These are phyloP conservation scores for Chelonoidis abingdonii DNA, from an alignment of 2,113 vertebrate species.

Conservation along the genomic window DNA sequence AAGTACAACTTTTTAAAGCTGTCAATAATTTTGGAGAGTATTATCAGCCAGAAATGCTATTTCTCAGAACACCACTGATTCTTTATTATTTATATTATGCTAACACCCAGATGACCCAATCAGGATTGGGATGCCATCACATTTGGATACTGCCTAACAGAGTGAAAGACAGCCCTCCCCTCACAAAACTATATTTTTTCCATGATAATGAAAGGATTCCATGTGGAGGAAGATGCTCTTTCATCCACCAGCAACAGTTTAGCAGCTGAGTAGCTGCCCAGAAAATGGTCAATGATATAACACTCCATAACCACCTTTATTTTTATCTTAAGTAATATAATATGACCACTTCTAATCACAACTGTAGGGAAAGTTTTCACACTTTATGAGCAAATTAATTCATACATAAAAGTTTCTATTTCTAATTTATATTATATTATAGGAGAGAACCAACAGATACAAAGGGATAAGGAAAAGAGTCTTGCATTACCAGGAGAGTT, in stretches of 20 bases:
- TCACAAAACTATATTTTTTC: background rate
- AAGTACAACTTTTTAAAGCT: background rate
- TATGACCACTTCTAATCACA: background rate
- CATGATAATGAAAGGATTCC: background rate
- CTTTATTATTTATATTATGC: background rate
- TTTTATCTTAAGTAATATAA: background rate
- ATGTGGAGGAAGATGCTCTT: background rate
- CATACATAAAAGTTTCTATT: background rate
- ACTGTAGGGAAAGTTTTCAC: background rate
- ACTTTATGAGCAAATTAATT: background rate
- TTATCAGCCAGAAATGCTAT: background rate
- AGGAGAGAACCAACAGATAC: background rate
- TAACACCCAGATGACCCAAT: background rate
- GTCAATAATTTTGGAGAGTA: background rate
- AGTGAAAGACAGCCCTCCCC: background rate
- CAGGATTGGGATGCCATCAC: background rate
- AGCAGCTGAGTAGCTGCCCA: background rate
- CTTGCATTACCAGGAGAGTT: background rate
- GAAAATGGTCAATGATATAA: background rate
- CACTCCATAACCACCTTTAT: background rate
- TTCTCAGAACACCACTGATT: background rate
- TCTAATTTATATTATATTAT: background rate
- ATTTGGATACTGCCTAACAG: background rate
- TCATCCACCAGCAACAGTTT: background rate
- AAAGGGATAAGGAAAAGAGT: fast-evolving